phyloP scores from a whole-genome alignment of 2,113 vertebrate species.

The Onychostruthus taczanowskii region DNA sequence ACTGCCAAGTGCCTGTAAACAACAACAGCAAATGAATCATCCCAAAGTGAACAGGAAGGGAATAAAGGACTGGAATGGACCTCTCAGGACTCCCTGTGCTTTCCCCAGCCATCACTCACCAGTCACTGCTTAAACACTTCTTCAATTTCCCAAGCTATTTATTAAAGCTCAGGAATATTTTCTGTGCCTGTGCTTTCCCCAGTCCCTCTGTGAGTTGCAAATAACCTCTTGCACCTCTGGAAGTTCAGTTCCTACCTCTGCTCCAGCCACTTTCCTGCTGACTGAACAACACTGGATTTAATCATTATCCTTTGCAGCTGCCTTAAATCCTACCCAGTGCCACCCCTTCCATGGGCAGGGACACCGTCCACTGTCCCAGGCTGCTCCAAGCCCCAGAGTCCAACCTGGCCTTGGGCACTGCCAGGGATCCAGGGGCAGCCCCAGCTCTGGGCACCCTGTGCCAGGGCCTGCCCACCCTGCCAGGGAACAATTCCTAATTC shows the following conservation, averaged over 20 bases:
- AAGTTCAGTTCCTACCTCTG: neutral
- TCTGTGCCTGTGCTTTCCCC: neutral
- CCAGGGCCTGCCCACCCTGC: neutral
- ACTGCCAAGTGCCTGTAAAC: neutral
- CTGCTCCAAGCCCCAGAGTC: neutral
- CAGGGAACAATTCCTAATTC: no score
- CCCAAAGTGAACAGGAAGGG: neutral
- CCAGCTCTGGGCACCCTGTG: no score
- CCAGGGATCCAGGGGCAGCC: neutral
- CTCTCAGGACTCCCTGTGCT: neutral
- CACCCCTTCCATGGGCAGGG: neutral
- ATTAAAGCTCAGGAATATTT: neutral
- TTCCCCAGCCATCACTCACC: neutral
- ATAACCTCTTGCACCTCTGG: neutral
- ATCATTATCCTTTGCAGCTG: neutral
- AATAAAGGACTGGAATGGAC: neutral
- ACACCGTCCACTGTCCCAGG: neutral
- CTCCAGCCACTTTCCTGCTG: neutral
- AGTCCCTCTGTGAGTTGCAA: neutral
- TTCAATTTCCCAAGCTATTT: neutral
- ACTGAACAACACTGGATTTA: neutral
- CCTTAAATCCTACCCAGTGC: fast-evolving
- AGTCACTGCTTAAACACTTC: neutral
- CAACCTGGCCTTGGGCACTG: neutral
- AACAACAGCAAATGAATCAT: neutral